Conservation (phyloP, 2,888 invertebrate genomes). For the Heliconius sara region DNA sequence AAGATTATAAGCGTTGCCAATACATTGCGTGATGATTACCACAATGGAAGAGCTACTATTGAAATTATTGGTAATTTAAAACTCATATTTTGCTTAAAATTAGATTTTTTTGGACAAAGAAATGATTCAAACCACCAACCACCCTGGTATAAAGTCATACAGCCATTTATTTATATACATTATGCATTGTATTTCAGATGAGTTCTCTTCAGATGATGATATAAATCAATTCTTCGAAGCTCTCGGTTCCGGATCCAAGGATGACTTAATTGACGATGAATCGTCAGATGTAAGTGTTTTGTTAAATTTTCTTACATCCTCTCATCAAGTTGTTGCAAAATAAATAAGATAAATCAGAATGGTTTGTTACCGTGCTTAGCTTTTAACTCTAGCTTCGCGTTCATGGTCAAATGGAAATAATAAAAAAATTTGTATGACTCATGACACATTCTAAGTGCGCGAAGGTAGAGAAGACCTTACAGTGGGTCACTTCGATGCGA, state of each 20-base stretch:
- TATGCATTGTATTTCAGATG: constrained; percentile 74
- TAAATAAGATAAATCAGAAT: not conserved
- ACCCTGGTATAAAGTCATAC: not conserved
- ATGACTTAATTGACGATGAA: constrained; percentile 87
- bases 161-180: not conserved
- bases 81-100: not conserved
- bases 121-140: not conserved
- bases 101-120: not conserved
- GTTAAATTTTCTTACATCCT: not conserved
- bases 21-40: constrained; percentile 92
- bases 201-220: constrained; percentile 86
- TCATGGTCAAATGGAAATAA: no score
- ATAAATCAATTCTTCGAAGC: constrained; percentile 89
- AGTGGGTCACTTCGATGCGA: no score
- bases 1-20: constrained; percentile 94
- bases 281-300: constrained; percentile 60
- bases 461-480: no score
- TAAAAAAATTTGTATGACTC: no score
- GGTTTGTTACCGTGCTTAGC: no score
- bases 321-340: not conserved
- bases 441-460: no score
- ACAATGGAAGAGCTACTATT: constrained; percentile 91
- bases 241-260: constrained; percentile 89
- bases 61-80: constrained; percentile 87
- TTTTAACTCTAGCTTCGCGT: no score